These are phyloP conservation scores for Caenorhabditis tropicalis DNA, from an alignment of 1,140 invertebrate genomes.

Conservation along the genomic window DNA sequence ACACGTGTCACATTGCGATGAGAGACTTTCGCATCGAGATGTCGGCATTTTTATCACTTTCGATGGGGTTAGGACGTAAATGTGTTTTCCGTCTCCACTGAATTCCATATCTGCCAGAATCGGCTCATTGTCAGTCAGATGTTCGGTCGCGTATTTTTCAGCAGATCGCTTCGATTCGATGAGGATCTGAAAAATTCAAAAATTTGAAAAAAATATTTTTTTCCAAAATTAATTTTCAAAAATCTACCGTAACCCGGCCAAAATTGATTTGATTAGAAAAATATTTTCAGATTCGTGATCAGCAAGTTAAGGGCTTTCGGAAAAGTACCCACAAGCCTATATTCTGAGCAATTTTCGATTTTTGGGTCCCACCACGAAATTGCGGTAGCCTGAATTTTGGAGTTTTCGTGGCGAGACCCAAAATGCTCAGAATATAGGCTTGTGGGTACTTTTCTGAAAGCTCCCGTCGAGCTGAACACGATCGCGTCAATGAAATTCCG, in stretches of 20 bases:
- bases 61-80: constrained; percentile 54
- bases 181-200: constrained; percentile 29
- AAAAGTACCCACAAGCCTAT: not conserved
- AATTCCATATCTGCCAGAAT: constrained; percentile 59
- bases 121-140: constrained; percentile 50
- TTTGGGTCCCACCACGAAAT: not conserved
- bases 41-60: constrained; percentile 65
- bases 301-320: not conserved
- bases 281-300: not conserved
- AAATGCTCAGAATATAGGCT: not conserved
- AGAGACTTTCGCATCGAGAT: constrained; percentile 57
- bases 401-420: not conserved
- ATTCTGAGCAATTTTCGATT: not conserved
- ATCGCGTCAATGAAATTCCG: not conserved
- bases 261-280: not conserved
- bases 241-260: not conserved
- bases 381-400: too few relatives aligned
- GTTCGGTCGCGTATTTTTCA: constrained; percentile 48
- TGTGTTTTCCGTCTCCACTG: constrained; percentile 50
- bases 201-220: too few relatives aligned
- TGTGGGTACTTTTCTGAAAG: constrained; percentile 27
- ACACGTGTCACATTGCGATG: constrained; percentile 61
- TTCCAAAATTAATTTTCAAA: not conserved
- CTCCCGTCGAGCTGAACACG: not conserved
- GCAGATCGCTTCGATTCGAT: constrained; percentile 39